Conservation (phyloP, 2,888 invertebrate genomes). For the Nomada hirtipes region DNA sequence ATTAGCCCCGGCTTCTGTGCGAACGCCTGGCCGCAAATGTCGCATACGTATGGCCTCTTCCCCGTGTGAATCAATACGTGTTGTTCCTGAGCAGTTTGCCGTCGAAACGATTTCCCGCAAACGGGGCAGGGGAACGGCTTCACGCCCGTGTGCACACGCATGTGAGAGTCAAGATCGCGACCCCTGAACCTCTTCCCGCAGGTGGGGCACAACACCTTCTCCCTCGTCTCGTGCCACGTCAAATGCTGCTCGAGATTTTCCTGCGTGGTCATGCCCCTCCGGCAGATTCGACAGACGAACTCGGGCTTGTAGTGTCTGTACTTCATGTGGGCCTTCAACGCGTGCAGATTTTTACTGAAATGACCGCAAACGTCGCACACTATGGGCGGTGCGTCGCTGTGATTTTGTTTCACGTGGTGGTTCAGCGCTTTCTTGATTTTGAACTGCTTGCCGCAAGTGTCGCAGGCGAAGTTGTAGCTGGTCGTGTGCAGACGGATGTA, state of each 20-base stretch:
- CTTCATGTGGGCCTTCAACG: slow-evolving; percentile 76
- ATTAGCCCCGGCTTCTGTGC: slow-evolving; percentile 76
- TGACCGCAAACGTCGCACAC: slow-evolving; percentile 77
- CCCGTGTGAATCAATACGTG: slow-evolving; percentile 77
- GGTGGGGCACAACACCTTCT: slow-evolving; percentile 75
- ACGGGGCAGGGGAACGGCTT: slow-evolving; percentile 77
- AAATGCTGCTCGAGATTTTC: slow-evolving; percentile 74
- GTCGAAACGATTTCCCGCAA: slow-evolving; percentile 72
- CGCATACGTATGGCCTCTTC: slow-evolving; percentile 74
- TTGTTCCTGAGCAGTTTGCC: slow-evolving; percentile 74
- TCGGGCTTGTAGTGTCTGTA: slow-evolving; percentile 74
- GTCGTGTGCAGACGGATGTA: slow-evolving; percentile 73
- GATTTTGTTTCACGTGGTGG: slow-evolving; percentile 73
- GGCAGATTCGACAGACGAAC: slow-evolving; percentile 74
- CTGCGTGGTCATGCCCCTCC: slow-evolving; percentile 74
- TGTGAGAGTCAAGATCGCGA: slow-evolving; percentile 75
- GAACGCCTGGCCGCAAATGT: slow-evolving; percentile 76
- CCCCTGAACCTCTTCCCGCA: slow-evolving; percentile 75
- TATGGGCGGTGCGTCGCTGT: slow-evolving; percentile 71
- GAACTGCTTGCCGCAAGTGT: slow-evolving; percentile 74
- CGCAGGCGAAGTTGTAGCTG: slow-evolving; percentile 71
- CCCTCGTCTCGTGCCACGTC: slow-evolving; percentile 74
- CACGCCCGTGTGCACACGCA: slow-evolving; percentile 77
- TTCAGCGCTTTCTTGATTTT: slow-evolving; percentile 74
- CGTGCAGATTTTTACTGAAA: slow-evolving; percentile 73